These are phyloP conservation scores for Todiramphus saurophagus DNA, from an alignment of 2,113 vertebrate genomes.

Conservation along the genomic window DNA sequence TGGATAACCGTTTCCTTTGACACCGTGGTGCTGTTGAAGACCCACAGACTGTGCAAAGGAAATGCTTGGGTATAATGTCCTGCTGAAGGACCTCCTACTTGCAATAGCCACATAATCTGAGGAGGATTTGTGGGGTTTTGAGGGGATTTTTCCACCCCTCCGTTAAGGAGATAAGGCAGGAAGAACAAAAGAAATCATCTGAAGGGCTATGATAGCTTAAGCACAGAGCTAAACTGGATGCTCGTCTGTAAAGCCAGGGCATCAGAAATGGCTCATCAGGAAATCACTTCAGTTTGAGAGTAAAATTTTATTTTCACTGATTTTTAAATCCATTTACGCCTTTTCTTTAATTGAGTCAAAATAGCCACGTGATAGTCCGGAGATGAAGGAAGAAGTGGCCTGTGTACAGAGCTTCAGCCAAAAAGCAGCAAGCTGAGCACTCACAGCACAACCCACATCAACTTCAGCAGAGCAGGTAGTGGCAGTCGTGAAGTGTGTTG, in stretches of 20 bases:
- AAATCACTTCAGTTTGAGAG: neutral
- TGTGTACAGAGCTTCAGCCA: neutral
- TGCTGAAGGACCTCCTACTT: neutral
- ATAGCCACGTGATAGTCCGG: neutral
- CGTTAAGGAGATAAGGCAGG: neutral
- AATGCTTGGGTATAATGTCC: neutral
- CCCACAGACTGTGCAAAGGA: no score
- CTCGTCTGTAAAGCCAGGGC: neutral
- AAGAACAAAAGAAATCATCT: neutral
- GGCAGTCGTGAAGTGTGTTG: accelerated
- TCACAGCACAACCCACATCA: neutral
- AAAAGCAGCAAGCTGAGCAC: neutral
- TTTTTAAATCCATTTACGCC: neutral
- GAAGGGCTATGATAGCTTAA: neutral
- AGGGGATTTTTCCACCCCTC: neutral
- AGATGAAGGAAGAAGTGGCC: neutral
- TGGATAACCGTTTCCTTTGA: neutral
- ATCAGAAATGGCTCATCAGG: neutral
- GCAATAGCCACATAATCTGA: neutral
- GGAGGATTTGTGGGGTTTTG: no score
- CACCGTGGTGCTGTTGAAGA: neutral
- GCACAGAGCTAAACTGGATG: neutral
- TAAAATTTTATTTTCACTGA: neutral
- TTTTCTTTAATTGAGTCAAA: neutral
- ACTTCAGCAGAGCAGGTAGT: neutral